Evolutionary conservation across 2,797 vertebrate species (phyloP), one percentile per base, ranked within the genome.

Genomic region (Rhynchonycteris naso): DNA sequence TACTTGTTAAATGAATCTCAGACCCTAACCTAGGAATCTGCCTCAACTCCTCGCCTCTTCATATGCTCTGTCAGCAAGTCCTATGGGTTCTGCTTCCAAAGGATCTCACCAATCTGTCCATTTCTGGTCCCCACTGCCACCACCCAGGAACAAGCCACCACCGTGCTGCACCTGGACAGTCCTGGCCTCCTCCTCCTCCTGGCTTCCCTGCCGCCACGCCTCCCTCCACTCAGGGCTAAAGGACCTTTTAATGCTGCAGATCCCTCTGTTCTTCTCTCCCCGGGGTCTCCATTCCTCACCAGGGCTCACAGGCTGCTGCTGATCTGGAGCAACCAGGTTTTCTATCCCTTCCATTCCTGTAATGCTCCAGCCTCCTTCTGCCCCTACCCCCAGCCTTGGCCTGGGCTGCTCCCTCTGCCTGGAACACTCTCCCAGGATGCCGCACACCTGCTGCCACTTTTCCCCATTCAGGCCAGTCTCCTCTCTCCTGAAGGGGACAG

Each of bases 201-300:
- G 5, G n/a, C 56, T 59, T 12, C 79, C 47, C 56, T 0, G 1
- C n/a, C 10, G 52, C 71, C 19, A 24, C 54, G 35, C 43, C 43
- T 1, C 9, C 21, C 10, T 59, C 63, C 15, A 28, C 58, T 21
- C 22, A 10, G 54, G 15, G 18, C 75, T 50, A 24, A 61, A 74
- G 56, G 54, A 28, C 18, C 22, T 14, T 4, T 35, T 26, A 16
- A 3, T 14, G 38, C 58, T 0, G 0, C 0, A 24, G n/a, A 35
- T 30, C 8, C 65, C 69, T 30, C 8, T 0, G 58, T n/a, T n/a
- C n/a, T n/a, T n/a, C 50, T 30, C 22, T 47, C 66, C 38, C 3
- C 22, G 22, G 14, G n/a, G n/a, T 43, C 76, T 54, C 26, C 2
- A 0, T 14, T 54, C 92, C 72, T 35, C 52, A 79, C 65, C n/a